These are phyloP conservation scores for Hirtodrosophila alboralis DNA, from an alignment of 2,888 invertebrate genomes.

Conservation along the genomic window DNA sequence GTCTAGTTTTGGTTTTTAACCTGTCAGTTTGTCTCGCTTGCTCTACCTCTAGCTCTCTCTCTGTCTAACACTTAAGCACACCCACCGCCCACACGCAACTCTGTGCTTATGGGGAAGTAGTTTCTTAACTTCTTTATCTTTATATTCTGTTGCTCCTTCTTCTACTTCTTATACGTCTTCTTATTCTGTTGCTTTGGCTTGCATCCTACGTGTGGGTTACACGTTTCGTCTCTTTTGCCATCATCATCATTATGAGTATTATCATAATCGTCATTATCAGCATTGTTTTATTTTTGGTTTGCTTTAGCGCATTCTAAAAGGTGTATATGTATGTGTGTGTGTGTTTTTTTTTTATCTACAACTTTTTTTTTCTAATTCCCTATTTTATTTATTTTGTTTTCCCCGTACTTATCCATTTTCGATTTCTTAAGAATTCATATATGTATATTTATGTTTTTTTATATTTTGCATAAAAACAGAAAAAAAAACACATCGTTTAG, in stretches of 20 bases:
- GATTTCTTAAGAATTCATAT: conserved; percentile 28
- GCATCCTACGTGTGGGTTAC: conserved; percentile 40
- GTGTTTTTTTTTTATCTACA: not conserved
- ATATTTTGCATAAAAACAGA: conserved; percentile 25
- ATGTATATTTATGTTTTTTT: conserved; percentile 5
- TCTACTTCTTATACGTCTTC: conserved; percentile 15
- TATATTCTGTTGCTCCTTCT: conserved; percentile 1
- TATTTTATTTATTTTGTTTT: conserved; percentile 13
- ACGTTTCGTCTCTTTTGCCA: not conserved
- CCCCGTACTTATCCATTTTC: conserved; percentile 37
- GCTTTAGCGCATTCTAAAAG: conserved; percentile 35
- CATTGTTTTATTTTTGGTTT: conserved; percentile 53
- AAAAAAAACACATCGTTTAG: too few species aligned
- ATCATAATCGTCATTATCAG: conserved; percentile 46
- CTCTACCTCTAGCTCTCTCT: conserved; percentile 4
- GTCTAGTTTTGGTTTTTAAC: conserved; percentile 64
- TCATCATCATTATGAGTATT: conserved; percentile 22
- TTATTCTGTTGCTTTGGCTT: conserved; percentile 17
- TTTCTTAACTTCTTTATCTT: conserved; percentile 7
- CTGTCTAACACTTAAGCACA: conserved; percentile 26
- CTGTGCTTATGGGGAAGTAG: not conserved
- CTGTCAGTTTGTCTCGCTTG: conserved; percentile 28
- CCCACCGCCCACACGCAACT: conserved; percentile 74
- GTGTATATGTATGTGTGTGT: not conserved
- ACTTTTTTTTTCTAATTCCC: not conserved